phyloP scores from a whole-genome alignment of 2,888 invertebrate genomes.

The Pseudoips prasinana region DNA sequence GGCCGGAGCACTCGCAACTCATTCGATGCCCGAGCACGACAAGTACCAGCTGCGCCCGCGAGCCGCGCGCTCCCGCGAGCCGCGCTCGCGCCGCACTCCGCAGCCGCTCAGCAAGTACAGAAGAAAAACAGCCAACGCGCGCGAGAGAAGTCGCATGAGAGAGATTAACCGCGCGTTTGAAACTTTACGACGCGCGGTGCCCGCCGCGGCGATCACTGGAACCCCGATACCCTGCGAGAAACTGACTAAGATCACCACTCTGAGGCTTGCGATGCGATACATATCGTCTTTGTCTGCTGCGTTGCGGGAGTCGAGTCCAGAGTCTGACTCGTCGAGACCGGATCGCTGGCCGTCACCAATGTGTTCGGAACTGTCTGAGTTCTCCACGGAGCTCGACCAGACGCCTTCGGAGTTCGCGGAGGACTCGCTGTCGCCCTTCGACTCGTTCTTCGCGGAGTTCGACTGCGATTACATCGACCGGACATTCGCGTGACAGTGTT shows the following conservation, averaged over 20 bases:
- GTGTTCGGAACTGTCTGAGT: slow-evolving; percentile 80
- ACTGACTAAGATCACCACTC: slow-evolving; percentile 94
- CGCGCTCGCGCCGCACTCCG: slow-evolving; percentile 83
- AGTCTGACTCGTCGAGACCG: slow-evolving; percentile 41
- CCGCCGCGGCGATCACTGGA: slow-evolving; percentile 80
- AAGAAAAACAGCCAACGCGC: slow-evolving; percentile 93
- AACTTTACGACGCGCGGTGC: slow-evolving; percentile 88
- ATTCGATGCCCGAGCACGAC: slow-evolving; percentile 80
- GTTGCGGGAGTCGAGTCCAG: slow-evolving; percentile 69
- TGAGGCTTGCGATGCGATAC: slow-evolving; percentile 93
- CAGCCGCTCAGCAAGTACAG: slow-evolving; percentile 93
- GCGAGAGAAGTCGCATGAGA: slow-evolving; percentile 93
- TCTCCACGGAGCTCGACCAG: slow-evolving; percentile 71
- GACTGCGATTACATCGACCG: slow-evolving; percentile 74
- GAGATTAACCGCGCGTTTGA: slow-evolving; percentile 96
- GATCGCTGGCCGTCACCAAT: slow-evolving; percentile 72
- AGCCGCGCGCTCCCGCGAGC: slow-evolving; percentile 73
- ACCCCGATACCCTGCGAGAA: slow-evolving; percentile 85
- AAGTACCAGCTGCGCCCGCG: slow-evolving; percentile 80
- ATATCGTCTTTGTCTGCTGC: slow-evolving; percentile 89
- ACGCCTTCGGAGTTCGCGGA: slow-evolving; percentile 76
- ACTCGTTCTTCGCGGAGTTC: slow-evolving; percentile 78
- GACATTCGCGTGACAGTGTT: slow-evolving; percentile 74
- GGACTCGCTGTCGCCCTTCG: slow-evolving; percentile 82
- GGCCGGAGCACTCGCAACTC: slow-evolving; percentile 27